phyloP scores from a whole-genome alignment of 2,888 invertebrate species.

The Drosophila mettleri region DNA sequence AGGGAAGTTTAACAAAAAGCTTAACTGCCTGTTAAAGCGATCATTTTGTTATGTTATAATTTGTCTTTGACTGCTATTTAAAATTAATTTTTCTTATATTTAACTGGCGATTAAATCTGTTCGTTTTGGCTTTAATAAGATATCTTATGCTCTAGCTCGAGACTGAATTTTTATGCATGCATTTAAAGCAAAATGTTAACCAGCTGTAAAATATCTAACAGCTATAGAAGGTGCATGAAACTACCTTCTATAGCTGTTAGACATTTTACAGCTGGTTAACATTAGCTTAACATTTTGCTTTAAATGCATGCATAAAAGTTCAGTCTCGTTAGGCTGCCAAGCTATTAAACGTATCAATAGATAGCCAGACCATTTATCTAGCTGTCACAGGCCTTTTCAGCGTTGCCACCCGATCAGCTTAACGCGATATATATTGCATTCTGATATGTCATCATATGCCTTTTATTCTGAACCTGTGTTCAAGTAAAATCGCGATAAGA shows the following conservation, averaged over 20 bases:
- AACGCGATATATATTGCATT: background rate
- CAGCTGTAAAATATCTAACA: no score
- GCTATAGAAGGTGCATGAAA: no score
- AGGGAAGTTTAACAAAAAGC: background rate
- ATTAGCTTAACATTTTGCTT: background rate
- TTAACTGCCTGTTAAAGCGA: background rate
- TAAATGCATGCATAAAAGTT: background rate
- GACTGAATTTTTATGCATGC: no score
- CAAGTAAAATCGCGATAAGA: background rate
- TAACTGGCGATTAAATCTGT: no score
- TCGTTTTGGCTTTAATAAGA: background rate
- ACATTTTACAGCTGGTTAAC: background rate
- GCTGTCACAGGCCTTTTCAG: background rate
- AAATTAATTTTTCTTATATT: no score
- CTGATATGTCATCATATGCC: background rate
- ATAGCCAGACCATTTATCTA: background rate
- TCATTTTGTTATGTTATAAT: no score
- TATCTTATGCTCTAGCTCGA: background rate
- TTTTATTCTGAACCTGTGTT: background rate
- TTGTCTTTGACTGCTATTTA: no score
- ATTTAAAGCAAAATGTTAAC: no score
- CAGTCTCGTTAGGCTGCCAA: background rate
- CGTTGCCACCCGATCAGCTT: conserved; percentile 4
- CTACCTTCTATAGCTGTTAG: background rate
- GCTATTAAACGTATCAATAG: background rate